These are phyloP conservation scores for Coendou prehensilis DNA, from an alignment of 2,797 vertebrate species.

Conservation along the genomic window DNA sequence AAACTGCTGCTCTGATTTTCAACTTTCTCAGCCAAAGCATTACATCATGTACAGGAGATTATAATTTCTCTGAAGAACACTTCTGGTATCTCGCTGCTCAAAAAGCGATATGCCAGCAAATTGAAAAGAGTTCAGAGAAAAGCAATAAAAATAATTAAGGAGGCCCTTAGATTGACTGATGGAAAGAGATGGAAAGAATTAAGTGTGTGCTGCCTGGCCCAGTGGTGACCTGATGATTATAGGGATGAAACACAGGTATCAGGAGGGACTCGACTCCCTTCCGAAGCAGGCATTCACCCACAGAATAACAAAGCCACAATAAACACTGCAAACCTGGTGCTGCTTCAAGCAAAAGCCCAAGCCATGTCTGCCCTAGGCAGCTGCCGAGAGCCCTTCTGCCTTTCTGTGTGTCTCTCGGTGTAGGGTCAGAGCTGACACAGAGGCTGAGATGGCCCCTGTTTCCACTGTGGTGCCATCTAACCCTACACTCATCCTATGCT, in stretches of 20 bases:
- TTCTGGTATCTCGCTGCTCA: constrained; percentile 70
- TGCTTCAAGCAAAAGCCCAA: background rate
- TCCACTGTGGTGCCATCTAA: background rate
- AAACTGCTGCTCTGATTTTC: constrained; percentile 71
- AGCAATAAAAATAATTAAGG: constrained; percentile 85
- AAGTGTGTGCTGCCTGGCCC: constrained; percentile 67
- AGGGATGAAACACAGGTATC: constrained; percentile 52
- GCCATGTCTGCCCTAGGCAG: background rate
- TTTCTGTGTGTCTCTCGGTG: background rate
- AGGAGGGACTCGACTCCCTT: constrained; percentile 25
- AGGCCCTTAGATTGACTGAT: constrained; percentile 78
- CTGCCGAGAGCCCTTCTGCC: background rate
- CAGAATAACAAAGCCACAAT: background rate
- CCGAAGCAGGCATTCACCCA: background rate
- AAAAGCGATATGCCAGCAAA: constrained; percentile 80
- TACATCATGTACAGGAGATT: constrained; percentile 79
- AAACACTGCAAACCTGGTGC: background rate
- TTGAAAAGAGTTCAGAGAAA: constrained; percentile 82
- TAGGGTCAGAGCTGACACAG: background rate
- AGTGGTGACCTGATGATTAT: constrained; percentile 52
- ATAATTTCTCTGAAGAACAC: constrained; percentile 80
- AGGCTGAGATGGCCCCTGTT: background rate
- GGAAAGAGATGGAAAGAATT: constrained; percentile 82
- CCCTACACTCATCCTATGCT: background rate
- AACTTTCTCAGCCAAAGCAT: constrained; percentile 76